Conservation (phyloP, 2,113 vertebrate genomes). For the Anhinga rufa region DNA sequence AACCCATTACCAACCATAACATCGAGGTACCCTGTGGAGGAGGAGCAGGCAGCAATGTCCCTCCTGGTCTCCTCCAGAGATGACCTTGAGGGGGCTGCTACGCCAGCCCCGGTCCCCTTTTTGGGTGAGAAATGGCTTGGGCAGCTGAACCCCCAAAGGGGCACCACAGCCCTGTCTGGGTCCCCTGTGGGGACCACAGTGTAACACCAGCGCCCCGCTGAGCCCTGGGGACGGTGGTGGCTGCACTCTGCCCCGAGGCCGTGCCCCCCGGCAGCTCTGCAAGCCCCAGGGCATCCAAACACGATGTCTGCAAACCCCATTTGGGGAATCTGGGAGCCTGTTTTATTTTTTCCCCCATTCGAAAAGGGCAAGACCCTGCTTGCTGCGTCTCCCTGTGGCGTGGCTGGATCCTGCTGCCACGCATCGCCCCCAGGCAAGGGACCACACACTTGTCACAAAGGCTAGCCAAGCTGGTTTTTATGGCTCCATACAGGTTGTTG, state of each 20-base stretch:
- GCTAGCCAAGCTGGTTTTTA: rapidly evolving
- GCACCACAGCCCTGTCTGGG: rapidly evolving
- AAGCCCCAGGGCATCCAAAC: background rate
- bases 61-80: background rate
- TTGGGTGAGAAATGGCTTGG: background rate
- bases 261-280: rapidly evolving
- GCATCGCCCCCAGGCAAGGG: rapidly evolving
- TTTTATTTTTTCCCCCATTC: rapidly evolving
- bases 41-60: rapidly evolving
- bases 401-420: background rate
- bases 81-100: background rate
- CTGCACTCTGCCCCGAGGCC: rapidly evolving
- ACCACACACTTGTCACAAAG: rapidly evolving
- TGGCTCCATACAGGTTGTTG: background rate
- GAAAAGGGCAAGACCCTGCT: background rate
- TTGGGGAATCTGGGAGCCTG: background rate
- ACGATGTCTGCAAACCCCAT: rapidly evolving
- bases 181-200: background rate
- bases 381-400: background rate
- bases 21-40: background rate
- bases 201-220: rapidly evolving
- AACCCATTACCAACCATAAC: background rate
- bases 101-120: background rate
- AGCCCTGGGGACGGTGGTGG: background rate
- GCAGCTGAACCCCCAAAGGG: background rate